Percentiles rank a stretch among this genome's conserved stretches.
Evolutionary conservation across 2,113 vertebrate genomes (phyloP).

Genomic region (human (Homo sapiens)): GRCh38 chr3:173293001-173293500

Average conservation of each 20-base stretch:
- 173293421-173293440: neutral
- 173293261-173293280: neutral
- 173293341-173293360: neutral
- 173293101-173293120: neutral
- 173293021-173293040: neutral
- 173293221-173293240: neutral
- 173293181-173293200: neutral
- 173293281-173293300: neutral
- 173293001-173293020: neutral
- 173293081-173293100: neutral
- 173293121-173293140: neutral
- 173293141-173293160: neutral
- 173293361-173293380: neutral
- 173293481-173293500: neutral
- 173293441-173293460: neutral
- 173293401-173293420: neutral
- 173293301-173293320: neutral
- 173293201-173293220: neutral
- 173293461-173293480: neutral
- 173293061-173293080: neutral
- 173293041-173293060: neutral
- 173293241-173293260: neutral
- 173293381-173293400: neutral
- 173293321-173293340: neutral
- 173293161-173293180: neutral